A percentile compares a stretch with the other conserved stretches of the same genome.
Evolutionary conservation across 2,888 invertebrate species (phyloP).

Genomic region (Tromatobia lineatoria): DNA sequence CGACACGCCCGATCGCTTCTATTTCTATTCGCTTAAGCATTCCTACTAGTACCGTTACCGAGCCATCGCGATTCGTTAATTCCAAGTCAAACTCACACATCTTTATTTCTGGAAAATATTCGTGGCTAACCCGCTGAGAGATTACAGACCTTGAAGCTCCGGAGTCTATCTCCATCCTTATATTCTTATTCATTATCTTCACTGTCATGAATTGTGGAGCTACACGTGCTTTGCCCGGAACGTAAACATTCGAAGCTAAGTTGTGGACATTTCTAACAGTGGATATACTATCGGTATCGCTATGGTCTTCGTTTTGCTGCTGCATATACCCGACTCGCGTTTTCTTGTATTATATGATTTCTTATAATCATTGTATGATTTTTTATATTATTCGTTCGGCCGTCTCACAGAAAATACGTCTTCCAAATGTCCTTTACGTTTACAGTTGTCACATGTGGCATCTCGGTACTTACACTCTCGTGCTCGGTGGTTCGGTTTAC

Average conservation of each 20-base stretch:
- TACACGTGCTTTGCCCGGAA: no score
- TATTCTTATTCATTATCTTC: background rate
- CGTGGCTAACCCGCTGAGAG: slow-evolving; percentile 17
- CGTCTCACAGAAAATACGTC: slow-evolving; percentile 23
- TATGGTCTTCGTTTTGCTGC: no score
- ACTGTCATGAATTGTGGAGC: slow-evolving; percentile 2
- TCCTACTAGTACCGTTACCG: background rate
- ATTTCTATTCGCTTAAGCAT: slow-evolving; percentile 37
- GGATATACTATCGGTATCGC: no score
- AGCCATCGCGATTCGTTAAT: no score
- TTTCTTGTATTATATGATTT: no score
- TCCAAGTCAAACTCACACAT: background rate
- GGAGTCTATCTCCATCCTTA: slow-evolving; percentile 34
- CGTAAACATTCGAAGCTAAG: no score
- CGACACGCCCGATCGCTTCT: no score
- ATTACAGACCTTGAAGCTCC: slow-evolving; percentile 28
- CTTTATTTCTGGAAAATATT: slow-evolving; percentile 21
- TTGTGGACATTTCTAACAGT: no score
- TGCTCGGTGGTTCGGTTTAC: slow-evolving; percentile 26
- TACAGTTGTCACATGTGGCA: slow-evolving; percentile 34
- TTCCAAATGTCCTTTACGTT: slow-evolving; percentile 37
- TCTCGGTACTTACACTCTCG: slow-evolving; percentile 24
- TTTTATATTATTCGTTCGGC: background rate
- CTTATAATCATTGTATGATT: no score
- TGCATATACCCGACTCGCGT: no score